Base-by-base conservation (phyloP, 2,888 invertebrate genomes). In the Furcula furcula region DNA sequence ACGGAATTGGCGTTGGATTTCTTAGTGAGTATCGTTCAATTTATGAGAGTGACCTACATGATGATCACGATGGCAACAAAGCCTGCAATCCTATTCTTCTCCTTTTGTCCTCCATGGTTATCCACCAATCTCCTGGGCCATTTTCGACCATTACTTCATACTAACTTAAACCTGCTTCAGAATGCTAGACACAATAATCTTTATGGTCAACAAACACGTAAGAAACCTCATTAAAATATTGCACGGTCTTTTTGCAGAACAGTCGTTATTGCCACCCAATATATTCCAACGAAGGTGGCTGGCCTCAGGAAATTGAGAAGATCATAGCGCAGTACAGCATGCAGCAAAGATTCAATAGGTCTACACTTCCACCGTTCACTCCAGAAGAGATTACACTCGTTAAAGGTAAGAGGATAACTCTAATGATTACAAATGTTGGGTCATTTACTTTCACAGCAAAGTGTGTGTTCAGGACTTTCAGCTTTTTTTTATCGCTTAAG, bases 221-320 rank as follows among this genome's bases (percentile, higher is more conserved):
- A 16, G 4, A 4, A 16, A 3, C 6, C 6, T 3, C 3, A 4
- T 16, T 4, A 4, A 16, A 4, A 16, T 4, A 16, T 16, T 16
- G 6, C 6, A 16, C 4, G 6, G 3, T 11, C 13, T n/a, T 0
- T 7, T 38, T 53, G n/a, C 48, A 80, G 81, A 37, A 36, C 1
- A 88, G 87, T 0, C 74, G 79, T 34, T 89, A 80, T 50, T 60
- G 74, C 1, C 75, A 88, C 42, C 81, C 90, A 0, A 81, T 90
- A 29, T 89, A 62, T 59, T 72, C 79, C 1, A 63, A 74, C 31
- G 55, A 76, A 5, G 91, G 91, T 0, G 90, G 91, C 20, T 91
- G 91, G 76, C 90, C 90, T 0, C 58, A 74, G 1, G 36, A 75
- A 1, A 61, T 90, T 34, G 81, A 83, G 43, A 61, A 78, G 13